Conservation (phyloP, 2,888 invertebrate species). For the Lordiphosa andalusiaca region DNA sequence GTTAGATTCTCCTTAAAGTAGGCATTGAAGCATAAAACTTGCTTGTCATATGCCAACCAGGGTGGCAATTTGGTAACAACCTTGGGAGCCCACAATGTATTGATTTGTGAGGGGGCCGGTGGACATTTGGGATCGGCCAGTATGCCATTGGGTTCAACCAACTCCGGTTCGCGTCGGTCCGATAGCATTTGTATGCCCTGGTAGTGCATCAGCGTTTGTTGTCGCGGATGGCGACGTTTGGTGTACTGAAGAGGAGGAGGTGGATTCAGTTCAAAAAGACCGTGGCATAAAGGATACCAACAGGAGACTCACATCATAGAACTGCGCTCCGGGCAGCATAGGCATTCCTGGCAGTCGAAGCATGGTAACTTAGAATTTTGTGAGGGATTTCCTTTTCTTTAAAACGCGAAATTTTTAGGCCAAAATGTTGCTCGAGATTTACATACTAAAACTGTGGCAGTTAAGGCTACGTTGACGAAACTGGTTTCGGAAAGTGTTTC, state of each 20-base stretch:
- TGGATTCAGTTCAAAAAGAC: conserved; percentile 8
- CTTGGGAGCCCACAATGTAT: conserved; percentile 88
- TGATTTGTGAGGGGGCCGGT: conserved; percentile 81
- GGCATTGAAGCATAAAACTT: conserved; percentile 83
- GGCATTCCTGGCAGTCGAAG: conserved; percentile 86
- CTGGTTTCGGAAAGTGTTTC: conserved; percentile 28
- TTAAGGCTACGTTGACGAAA: conserved; percentile 31
- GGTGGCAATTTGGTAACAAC: conserved; percentile 88
- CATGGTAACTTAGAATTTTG: conserved; percentile 71
- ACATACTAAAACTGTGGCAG: conserved; percentile 25
- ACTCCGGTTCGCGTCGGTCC: conserved; percentile 83
- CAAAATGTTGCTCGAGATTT: conserved; percentile 26
- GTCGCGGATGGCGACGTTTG: conserved; percentile 78
- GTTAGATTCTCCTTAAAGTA: conserved; percentile 83
- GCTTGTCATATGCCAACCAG: conserved; percentile 94
- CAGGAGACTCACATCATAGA: conserved; percentile 83
- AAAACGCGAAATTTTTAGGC: conserved; percentile 16
- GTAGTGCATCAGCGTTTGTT: conserved; percentile 83
- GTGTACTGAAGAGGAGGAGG: conserved; percentile 74
- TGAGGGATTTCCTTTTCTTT: not conserved
- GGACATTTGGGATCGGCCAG: conserved; percentile 80
- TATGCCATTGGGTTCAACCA: conserved; percentile 82
- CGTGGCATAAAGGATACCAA: no score
- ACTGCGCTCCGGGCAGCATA: conserved; percentile 87
- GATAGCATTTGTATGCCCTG: conserved; percentile 84